phyloP scores from a whole-genome alignment of 2,113 vertebrate species.

The Platichthys flesus region DNA sequence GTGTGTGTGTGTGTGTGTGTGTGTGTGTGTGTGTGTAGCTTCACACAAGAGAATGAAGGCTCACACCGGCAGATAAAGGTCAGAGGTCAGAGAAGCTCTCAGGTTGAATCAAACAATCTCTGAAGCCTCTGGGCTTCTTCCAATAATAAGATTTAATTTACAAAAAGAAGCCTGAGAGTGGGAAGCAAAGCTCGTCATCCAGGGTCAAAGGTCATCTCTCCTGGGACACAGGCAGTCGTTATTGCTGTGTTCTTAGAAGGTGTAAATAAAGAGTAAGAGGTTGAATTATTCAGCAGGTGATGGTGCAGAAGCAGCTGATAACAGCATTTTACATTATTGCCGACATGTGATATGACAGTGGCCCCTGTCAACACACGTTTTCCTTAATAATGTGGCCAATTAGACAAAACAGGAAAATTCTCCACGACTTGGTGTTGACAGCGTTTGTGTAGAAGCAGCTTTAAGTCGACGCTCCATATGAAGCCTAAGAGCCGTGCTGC shows the following conservation, averaged over 20 bases:
- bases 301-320: background rate
- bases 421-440: conserved; percentile 13
- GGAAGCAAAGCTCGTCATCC: conserved; percentile 33
- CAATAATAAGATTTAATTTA: background rate
- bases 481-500: conserved; percentile 48
- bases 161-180: background rate
- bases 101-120: conserved; percentile 32
- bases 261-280: conserved; percentile 12
- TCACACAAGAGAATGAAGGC: conserved; percentile 16
- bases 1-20: background rate
- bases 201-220: conserved; percentile 27
- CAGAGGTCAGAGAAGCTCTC: conserved; percentile 42
- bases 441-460: conserved; percentile 33
- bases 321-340: conserved; percentile 1
- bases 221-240: conserved; percentile 12
- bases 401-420: too few species aligned
- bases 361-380: too few species aligned
- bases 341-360: background rate
- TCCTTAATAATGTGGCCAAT: too few species aligned
- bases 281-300: background rate
- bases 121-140: conserved; percentile 19
- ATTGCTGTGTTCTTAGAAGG: conserved; percentile 5
- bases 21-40: conserved; percentile 5
- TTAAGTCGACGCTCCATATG: conserved; percentile 40
- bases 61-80: background rate